Evolutionary conservation across 2,888 invertebrate genomes (phyloP), one percentile per base, ranked within the genome.

Genomic region (Eumerus sabulonum): DNA sequence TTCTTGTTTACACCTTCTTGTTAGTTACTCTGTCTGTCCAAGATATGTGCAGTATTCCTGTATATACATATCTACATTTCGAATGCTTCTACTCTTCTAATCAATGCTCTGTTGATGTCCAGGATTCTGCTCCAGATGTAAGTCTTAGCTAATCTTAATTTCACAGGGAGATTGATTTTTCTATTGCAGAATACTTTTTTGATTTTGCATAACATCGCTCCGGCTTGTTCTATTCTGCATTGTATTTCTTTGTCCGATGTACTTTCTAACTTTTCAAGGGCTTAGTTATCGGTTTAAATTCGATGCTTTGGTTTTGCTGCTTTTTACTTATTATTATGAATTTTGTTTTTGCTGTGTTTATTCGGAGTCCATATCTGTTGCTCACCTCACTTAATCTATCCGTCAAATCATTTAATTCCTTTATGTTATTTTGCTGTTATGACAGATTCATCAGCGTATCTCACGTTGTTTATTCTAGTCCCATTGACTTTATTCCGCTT

Each of bases 51-150:
- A 27, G n/a, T 56, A 42, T 56, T 54, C 38, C 16, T 54, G 38
- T 17, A 11, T 38, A n/a, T n/a, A n/a, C n/a, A 38, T 18, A 38
- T 18, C 40, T 19, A 56, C 42, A 56, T 56, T 56, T 56, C 56
- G 42, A 56, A 42, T 4, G 18, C 19, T 38, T 56, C 19, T 42
- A 42, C 14, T 53, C 44, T 57, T 12, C 11, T 44, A 27, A 19
- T 45, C 11, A 9, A 27, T 42, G 17, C 11, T 36, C 11, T 36
- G 11, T 42, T 13, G 19, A 13, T 14, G 42, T 40, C 27, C 40
- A 54, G 12, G 38, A 19, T 50, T 19, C 40, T n/a, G 1, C 17
- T 1, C 54, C 19, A 54, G 7, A 54, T 54, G 19, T 42, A 54
- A n/a, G 40, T 40, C 13, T 54, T 54, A 14, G 40, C 38, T 12